Evolutionary conservation across 2,113 vertebrate genomes (phyloP).

Genomic region (Ctenomys sociabilis): DNA sequence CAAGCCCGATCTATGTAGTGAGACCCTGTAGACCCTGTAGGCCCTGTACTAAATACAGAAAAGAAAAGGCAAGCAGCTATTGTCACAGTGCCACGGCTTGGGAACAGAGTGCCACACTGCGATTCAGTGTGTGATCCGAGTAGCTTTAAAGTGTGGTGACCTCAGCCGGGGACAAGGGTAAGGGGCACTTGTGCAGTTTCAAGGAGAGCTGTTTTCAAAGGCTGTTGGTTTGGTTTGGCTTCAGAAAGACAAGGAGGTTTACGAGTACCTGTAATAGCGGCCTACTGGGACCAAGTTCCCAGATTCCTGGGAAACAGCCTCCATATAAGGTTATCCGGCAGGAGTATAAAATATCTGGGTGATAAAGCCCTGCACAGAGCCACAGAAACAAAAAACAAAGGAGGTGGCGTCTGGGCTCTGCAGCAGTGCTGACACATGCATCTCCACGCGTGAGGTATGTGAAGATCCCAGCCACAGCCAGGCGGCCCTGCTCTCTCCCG

Average conservation of each 20-base stretch:
- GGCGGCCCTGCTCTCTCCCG: background rate
- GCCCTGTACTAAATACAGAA: too few species aligned
- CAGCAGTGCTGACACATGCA: rapidly evolving
- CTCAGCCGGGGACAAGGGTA: background rate
- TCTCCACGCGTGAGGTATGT: background rate
- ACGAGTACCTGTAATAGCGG: rapidly evolving
- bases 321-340: constrained; percentile 9
- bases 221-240: background rate
- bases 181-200: background rate
- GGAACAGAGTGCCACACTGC: rapidly evolving
- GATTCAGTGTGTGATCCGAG: background rate
- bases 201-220: background rate
- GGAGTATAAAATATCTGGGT: background rate
- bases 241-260: background rate
- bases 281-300: constrained; percentile 21
- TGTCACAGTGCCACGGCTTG: background rate
- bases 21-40: too few species aligned
- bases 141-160: background rate
- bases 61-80: background rate
- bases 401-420: background rate
- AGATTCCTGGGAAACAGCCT: constrained; percentile 65
- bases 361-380: constrained; percentile 56
- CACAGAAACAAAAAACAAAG: constrained; percentile 62
- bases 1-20: too few species aligned
- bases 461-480: background rate